A percentile compares a stretch with the other conserved stretches of the same genome.
These are phyloP conservation scores for Patella pellucida DNA, from an alignment of 2,888 invertebrate species.

Conservation along the genomic window DNA sequence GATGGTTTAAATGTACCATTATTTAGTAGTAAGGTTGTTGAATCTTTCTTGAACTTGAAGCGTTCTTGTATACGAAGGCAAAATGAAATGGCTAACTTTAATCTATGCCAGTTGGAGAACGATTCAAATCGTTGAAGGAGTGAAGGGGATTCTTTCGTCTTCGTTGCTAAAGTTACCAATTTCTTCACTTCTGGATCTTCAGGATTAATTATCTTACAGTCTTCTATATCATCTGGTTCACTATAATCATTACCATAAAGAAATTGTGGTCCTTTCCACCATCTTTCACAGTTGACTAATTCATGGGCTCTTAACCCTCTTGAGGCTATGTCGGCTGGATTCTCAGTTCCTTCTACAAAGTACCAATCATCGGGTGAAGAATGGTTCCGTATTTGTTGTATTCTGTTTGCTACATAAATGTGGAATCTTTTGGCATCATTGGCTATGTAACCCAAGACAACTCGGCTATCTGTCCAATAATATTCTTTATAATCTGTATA, in stretches of 20 bases:
- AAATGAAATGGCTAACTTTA: not conserved
- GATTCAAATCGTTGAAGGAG: not conserved
- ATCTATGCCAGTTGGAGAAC: not conserved
- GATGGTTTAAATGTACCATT: not conserved
- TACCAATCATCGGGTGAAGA: not conserved
- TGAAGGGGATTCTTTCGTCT: not conserved
- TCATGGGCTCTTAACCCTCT: conserved; percentile 22
- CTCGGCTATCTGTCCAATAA: not conserved
- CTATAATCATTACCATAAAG: not conserved
- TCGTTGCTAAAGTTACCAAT: not conserved
- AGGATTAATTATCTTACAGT: not conserved
- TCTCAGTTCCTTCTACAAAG: not conserved
- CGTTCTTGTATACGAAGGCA: not conserved
- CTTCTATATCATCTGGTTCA: not conserved
- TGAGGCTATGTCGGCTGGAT: conserved; percentile 19
- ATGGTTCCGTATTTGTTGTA: not conserved
- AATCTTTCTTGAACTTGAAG: no score
- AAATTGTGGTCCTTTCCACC: not conserved
- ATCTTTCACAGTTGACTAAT: not conserved
- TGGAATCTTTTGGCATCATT: not conserved
- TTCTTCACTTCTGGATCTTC: not conserved
- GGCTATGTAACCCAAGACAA: not conserved
- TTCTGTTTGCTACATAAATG: not conserved
- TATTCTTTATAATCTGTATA: not conserved
- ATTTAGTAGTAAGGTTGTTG: not conserved